Evolutionary conservation across 2,888 invertebrate species (phyloP).

Genomic region (Autographa pulchrina): DNA sequence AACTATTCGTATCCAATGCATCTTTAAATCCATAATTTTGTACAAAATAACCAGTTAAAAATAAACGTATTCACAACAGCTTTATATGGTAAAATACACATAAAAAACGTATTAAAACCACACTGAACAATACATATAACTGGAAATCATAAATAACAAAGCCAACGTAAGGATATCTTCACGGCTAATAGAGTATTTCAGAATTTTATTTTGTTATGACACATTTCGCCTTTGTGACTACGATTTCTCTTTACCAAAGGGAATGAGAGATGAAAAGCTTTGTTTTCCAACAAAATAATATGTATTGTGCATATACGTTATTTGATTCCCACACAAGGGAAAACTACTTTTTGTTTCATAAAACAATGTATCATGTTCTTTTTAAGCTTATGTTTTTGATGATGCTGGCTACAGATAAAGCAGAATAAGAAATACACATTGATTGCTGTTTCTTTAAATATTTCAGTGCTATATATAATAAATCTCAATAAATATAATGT

Average conservation of each 20-base stretch:
- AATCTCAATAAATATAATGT: no score
- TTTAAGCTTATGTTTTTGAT: neutral
- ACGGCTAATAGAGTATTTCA: constrained; percentile 8
- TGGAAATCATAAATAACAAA: neutral
- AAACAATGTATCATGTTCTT: neutral
- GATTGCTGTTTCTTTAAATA: neutral
- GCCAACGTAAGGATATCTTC: neutral
- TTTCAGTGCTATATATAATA: neutral
- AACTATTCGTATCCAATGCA: no score
- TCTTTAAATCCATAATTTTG: no score
- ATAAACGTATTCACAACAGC: neutral
- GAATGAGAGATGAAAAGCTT: constrained; percentile 32
- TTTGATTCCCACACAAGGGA: constrained; percentile 28
- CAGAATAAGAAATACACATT: neutral
- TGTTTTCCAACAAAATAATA: constrained; percentile 21
- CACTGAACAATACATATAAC: neutral
- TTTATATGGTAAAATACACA: neutral
- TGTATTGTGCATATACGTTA: constrained; percentile 9
- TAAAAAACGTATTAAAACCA: neutral
- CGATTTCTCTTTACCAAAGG: constrained; percentile 15
- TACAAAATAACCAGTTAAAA: neutral
- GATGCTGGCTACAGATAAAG: neutral
- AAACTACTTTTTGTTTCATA: constrained; percentile 15
- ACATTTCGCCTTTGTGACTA: constrained; percentile 19
- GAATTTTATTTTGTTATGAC: constrained; percentile 18